Evolutionary conservation across 1,140 invertebrate genomes (phyloP).

Genomic region (Chironomus striatipennis): DNA sequence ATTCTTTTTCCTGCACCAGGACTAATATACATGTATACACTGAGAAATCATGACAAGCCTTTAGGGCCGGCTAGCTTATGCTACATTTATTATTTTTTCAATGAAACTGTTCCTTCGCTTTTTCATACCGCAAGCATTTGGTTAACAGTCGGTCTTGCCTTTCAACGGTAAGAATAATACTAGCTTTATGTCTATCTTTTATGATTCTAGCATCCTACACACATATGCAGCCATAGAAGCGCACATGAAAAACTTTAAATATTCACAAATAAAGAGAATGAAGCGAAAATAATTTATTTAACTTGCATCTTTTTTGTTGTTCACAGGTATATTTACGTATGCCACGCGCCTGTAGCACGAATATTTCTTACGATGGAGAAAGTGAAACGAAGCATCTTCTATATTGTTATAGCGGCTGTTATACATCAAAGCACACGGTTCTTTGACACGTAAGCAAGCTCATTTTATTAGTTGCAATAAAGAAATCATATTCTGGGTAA

Average conservation of each 20-base stretch:
- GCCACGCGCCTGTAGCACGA: constrained; percentile 73
- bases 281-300: constrained; percentile 30
- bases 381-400: constrained; percentile 65
- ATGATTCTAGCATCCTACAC: constrained; percentile 5
- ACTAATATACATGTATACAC: constrained; percentile 83
- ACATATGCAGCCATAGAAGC: too few relatives aligned
- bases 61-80: constrained; percentile 63
- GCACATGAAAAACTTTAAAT: too few relatives aligned
- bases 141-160: constrained; percentile 12
- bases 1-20: constrained; percentile 79
- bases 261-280: not conserved
- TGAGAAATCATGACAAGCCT: constrained; percentile 74
- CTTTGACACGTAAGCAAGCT: constrained; percentile 50
- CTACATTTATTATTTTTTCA: constrained; percentile 69
- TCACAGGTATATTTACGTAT: constrained; percentile 77
- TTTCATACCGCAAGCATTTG: constrained; percentile 24
- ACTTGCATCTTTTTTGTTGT: constrained; percentile 24
- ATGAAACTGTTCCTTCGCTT: constrained; percentile 43
- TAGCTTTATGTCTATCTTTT: constrained; percentile 28
- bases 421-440: constrained; percentile 72
- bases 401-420: constrained; percentile 64
- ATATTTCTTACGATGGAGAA: constrained; percentile 80
- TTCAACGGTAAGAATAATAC: not conserved
- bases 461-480: too few relatives aligned
- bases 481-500: too few relatives aligned